Conservation (phyloP, 1,140 invertebrate species). For the Drosophila lacteicornis region DNA sequence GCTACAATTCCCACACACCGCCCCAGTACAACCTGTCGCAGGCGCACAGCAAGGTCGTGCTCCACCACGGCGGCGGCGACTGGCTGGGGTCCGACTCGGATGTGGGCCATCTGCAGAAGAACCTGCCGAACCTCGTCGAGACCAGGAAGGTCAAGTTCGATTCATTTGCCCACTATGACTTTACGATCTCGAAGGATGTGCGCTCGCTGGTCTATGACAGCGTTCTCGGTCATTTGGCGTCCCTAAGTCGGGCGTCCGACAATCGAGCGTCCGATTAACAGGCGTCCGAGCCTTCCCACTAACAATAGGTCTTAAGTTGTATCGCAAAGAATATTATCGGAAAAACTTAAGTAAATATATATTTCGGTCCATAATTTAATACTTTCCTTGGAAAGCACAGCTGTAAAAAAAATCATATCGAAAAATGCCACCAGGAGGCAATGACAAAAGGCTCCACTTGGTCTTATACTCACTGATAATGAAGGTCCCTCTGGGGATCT, state of each 20-base stretch:
- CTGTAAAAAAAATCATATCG: too few relatives aligned
- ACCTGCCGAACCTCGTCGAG: slow-evolving; percentile 44
- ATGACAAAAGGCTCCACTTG: background rate
- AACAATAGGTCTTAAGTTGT: background rate
- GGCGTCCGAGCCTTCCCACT: accelerated
- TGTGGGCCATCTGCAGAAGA: slow-evolving; percentile 3
- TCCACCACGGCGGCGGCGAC: slow-evolving; percentile 43
- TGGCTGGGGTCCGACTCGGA: slow-evolving; percentile 39
- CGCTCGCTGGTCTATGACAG: slow-evolving; percentile 26
- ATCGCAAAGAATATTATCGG: background rate
- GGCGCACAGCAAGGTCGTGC: slow-evolving; percentile 23
- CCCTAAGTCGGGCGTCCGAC: background rate
- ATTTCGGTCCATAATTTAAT: background rate
- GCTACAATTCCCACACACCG: background rate
- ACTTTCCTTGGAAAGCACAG: background rate
- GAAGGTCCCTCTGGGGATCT: background rate
- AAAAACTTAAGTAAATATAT: background rate
- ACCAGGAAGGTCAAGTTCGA: background rate
- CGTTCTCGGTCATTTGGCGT: slow-evolving; percentile 3
- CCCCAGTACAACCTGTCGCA: slow-evolving; percentile 43
- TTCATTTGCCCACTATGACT: slow-evolving; percentile 52
- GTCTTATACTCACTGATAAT: slow-evolving; percentile 3
- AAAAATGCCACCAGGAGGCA: background rate
- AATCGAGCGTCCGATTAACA: too few relatives aligned
- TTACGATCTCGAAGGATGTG: slow-evolving; percentile 48